Conservation (phyloP, 2,797 vertebrate species). For the Cirrhinus mrigala region DNA sequence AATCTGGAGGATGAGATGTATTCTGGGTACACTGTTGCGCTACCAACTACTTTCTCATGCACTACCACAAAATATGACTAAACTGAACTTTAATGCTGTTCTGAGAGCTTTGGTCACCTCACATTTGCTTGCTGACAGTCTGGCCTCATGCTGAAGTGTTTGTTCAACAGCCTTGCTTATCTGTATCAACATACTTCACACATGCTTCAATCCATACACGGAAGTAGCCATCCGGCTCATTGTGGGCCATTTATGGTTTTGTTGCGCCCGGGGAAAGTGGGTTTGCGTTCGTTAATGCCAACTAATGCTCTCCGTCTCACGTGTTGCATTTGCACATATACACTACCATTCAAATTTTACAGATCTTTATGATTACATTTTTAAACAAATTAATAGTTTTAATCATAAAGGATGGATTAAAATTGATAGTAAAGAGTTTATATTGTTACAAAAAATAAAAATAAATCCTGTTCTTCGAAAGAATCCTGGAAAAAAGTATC, state of each 20-base stretch:
- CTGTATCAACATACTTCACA: conserved; percentile 42
- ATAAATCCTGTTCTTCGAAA: background rate
- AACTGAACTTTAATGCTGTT: background rate
- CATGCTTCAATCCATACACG: conserved; percentile 41
- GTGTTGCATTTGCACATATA: background rate
- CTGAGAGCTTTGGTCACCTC: background rate
- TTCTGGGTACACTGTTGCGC: background rate
- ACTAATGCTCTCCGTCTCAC: background rate
- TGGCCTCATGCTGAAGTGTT: conserved; percentile 34
- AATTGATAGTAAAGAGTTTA: background rate
- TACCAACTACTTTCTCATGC: background rate
- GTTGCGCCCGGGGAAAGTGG: conserved; percentile 2
- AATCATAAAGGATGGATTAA: background rate
- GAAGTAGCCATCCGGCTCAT: conserved; percentile 23
- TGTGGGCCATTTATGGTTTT: conserved; percentile 38
- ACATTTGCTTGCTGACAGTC: conserved; percentile 11
- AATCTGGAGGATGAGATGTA: background rate
- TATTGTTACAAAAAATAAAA: background rate
- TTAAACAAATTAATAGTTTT: background rate
- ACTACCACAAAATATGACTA: background rate
- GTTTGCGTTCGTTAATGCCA: background rate
- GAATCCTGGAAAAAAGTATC: background rate
- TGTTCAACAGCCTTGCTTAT: conserved; percentile 49
- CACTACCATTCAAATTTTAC: no score
- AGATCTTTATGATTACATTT: no score